Evolutionary conservation across 2,888 invertebrate genomes (phyloP), one percentile per base, ranked within the genome.

Genomic region (Trissolcus japonicus): DNA sequence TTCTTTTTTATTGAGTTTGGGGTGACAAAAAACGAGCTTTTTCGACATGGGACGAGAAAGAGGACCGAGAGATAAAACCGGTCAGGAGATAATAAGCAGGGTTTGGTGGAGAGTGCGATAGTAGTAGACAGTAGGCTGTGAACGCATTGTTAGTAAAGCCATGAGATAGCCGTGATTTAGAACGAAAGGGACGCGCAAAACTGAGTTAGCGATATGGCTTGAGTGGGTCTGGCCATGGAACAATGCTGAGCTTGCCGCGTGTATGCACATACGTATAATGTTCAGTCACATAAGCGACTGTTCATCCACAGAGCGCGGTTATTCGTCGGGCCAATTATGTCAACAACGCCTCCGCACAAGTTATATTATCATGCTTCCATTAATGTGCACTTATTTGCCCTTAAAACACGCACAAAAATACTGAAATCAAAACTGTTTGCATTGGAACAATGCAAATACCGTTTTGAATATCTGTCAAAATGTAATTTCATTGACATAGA

Each of bases 131-230:
- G 80, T 74, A 66, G 78, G 80, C 79, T 77, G 82, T 72, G 81
- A 77, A 75, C 80, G 83, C 85, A 85, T 86, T 86, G 86, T 86
- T 85, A 82, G 85, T 82, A 84, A 84, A 86, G 83, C 84, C 81
- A 75, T 73, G 83, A 85, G 84, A 86, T 85, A 85, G 84, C 82
- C 75, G 82, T 86, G 85, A 86, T 86, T 86, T 85, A 86, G 85
- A 83, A 83, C 78, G 80, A 78, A 75, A 68, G 78, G 78, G 78
- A 68, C 67, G 76, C 57, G 78, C 79, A 63, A 79, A 73, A 75
- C 66, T 54, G 69, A 80, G 82, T 60, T 57, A 59, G 77, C 53
- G 67, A 67, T 73, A 54, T 29, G 65, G 65, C 66, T 41, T 16
- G 62, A 65, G 68, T 17, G 59, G 11, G 65, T 57, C 66, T 66